Evolutionary conservation across 1,140 invertebrate genomes (phyloP), one percentile per base, ranked within the genome.

Genomic region (Anthonomus grandis): DNA sequence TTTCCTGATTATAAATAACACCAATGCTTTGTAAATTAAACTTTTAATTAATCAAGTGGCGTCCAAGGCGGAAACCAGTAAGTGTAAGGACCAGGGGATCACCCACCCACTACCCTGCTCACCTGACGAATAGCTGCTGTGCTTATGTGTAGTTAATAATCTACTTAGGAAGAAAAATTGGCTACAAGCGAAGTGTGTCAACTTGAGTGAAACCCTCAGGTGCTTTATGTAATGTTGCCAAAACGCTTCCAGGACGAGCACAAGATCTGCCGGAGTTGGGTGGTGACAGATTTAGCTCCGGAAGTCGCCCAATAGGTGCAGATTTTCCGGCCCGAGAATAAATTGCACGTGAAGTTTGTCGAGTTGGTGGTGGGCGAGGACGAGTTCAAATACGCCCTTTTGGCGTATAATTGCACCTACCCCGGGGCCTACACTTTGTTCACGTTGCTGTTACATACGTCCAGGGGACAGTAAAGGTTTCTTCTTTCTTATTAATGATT

Each of bases 321-420:
- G 77, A 95, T 98, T 61, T 98, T 97, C 79, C 80, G 94, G 71
- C 93, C 95, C 27, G 95, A 98, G 76, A 97, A 97, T 72, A 98
- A 98, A 74, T 82, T 98, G 57, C 95, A 98, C 78, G 95, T 98
- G 15, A 95, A 97, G 75, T 98, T 98, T 75, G 95, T 95, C 42
- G 93, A 97, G 70, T 93, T 93, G 75, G 92, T 97, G 3, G 95
- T 98, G 12, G 98, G 95, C 76, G 95, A 98, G 74, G 95, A 98
- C 73, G 89, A 93, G 73, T 96, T 98, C 75, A 98, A 97, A 75
- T 98, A 97, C 74, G 95, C 95, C 2, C 78, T 98, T 25, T 76
- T 98, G 51, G 94, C 95, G 18, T 97, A 98, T 77, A 98, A 98
- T 75, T 97, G 95, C 78, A 90, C 96, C 48, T 97, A 93, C 78